Evolutionary conservation across 2,113 vertebrate genomes (phyloP), one percentile per base, ranked within the genome.

Genomic region (Pachyramphus minor): DNA sequence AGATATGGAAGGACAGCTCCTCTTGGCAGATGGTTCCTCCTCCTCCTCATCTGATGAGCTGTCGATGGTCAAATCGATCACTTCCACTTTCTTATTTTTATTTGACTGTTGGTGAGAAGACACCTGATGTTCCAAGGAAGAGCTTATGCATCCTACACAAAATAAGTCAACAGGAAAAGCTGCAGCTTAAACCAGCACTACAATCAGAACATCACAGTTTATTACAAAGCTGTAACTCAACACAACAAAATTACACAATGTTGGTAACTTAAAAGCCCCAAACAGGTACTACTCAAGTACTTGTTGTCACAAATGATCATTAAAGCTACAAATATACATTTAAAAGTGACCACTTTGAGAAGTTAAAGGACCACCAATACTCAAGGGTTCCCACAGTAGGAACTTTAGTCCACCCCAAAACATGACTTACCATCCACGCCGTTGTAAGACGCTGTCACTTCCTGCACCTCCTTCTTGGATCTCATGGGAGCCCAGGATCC

Each of bases 401-500:
- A 8, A 16, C 47, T 2, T 11, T 30, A 39, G 83, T 1, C 59
- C 30, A 13, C 6, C 27, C 47, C 67, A 55, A 64, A 49, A 21
- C 59, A 20, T 0, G 2, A 95, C 98, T 97, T 86, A 99, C 99
- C 99, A 60, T 99, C 99, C 5, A 99, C 96, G 19, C 99, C 99
- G 6, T 99, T 99, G 95, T 98, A 99, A 6, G 99, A 98, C 0
- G 98, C 97, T 42, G 98, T 98, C 14, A 99, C 99, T 83, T 99
- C 99, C 94, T 99, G 99, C 92, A 99, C 98, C 45, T 99, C 99
- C 98, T 99, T 99, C 98, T 99, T 99, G 0, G 98, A 98, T 87
- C 99, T 99, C 99, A 99, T 99, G 49, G 99, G 99, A 97, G 99
- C 98, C 99, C 99, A 99, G 9, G 98, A 99, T 17, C 99, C 99